phyloP scores from a whole-genome alignment of 1,140 invertebrate species.

The Globodera rostochiensis region DNA sequence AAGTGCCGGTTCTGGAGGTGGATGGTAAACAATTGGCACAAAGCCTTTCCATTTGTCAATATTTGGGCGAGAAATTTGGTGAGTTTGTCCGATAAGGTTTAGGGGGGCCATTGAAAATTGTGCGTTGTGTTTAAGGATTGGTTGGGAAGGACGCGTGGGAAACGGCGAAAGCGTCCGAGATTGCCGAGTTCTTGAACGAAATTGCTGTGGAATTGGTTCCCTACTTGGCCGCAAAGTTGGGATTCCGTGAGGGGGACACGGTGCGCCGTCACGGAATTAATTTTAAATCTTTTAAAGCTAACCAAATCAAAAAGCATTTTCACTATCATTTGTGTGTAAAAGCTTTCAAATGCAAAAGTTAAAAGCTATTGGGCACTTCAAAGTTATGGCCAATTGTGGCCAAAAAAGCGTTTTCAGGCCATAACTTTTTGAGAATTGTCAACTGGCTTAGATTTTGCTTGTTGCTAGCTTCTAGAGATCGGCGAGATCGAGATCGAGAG shows the following conservation, averaged over 20 bases:
- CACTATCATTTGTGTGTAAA: not conserved
- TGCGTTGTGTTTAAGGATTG: slow-evolving; percentile 23
- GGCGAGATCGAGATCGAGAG: no score
- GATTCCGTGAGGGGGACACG: slow-evolving; percentile 17
- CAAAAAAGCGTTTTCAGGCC: no score
- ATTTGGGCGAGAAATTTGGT: slow-evolving; percentile 61
- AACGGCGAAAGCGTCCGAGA: slow-evolving; percentile 38
- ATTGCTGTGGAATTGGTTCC: slow-evolving; percentile 12
- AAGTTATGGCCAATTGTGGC: no score
- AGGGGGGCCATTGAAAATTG: slow-evolving; percentile 23
- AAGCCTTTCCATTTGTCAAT: slow-evolving; percentile 56
- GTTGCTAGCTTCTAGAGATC: no score
- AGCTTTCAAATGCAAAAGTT: not conserved
- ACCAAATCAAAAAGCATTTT: not conserved
- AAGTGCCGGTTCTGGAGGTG: slow-evolving; percentile 65
- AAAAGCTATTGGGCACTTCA: no score
- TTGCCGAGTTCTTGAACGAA: slow-evolving; percentile 23
- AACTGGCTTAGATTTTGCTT: not conserved
- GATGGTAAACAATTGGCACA: slow-evolving; percentile 61
- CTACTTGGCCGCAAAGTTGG: slow-evolving; percentile 21
- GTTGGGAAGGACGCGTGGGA: slow-evolving; percentile 44
- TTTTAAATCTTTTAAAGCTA: no score
- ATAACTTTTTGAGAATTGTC: not conserved
- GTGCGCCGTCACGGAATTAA: not conserved
- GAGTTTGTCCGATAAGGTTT: not conserved